Base-by-base conservation (phyloP, 2,113 vertebrate species). In the Kryptolebias marmoratus region DNA sequence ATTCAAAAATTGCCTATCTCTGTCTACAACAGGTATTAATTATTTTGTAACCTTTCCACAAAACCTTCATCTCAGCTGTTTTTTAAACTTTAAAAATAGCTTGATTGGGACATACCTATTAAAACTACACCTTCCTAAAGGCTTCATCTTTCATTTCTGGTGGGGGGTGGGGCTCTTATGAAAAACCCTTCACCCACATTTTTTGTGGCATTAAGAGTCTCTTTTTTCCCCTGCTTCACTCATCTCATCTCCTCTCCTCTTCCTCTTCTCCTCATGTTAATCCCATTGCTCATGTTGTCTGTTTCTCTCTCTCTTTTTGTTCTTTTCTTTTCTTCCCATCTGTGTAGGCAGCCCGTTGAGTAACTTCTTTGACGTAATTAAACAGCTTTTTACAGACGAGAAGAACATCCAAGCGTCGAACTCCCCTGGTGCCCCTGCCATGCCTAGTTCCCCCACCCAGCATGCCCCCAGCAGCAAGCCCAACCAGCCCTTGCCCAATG, bases 381-480 rank as follows among this genome's bases (percentile, higher is more conserved):
- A 97, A 97, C 96, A 97, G 96, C 97, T 99, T 96, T 98, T 99
- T 98, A 97, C 97, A 98, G 97, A 98, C 96, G 97, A 99, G 96
- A 98, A 98, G 97, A 98, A 96, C 69, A 90, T 95, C 95, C 96
- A 97, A 94, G 95, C 95, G 89, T 94, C 96, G 92, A 95, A 94
- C 82, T 90, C 95, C 93, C 95, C 96, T 75, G 95, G 94, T 93
- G 93, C 95, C 84, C 95, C 95, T 90, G 91, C 82, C 85, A 81
- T 84, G 84, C 81, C 92, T 90, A 90, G 87, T 84, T 78, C 90
- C 87, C 88, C 90, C 77, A 73, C 94, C 96, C 96, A 96, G 95
- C 96, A 95, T 90, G 91, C 90, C 92, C 94, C 95, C 92, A 89
- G 94, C 93, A 89, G 94, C 95, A 95, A 92, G 94, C 95, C 94